Evolutionary conservation across 2,888 invertebrate species (phyloP).

Genomic region (Imbricaverruca yamaguchii): DNA sequence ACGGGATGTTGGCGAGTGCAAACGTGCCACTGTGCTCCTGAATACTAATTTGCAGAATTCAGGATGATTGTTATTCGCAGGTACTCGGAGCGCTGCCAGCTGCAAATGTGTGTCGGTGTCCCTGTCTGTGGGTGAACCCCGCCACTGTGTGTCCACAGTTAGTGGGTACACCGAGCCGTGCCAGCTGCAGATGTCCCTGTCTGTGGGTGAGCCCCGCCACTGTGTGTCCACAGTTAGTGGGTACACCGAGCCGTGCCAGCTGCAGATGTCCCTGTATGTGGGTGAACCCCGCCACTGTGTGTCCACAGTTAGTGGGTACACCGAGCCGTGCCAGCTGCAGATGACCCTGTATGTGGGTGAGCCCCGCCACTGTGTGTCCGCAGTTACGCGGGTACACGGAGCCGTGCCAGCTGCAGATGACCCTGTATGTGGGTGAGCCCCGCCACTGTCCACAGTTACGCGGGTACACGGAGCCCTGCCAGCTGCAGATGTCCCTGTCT

Average conservation of each 20-base stretch:
- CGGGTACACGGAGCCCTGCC: conserved; percentile 78
- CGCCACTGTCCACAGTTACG: conserved; percentile 50
- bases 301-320: too few relatives aligned
- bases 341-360: not conserved
- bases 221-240: too few relatives aligned
- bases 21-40: too few relatives aligned
- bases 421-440: conserved; percentile 25
- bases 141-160: too few relatives aligned
- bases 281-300: conserved; percentile 23
- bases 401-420: conserved; percentile 73
- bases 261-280: not conserved
- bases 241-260: too few relatives aligned
- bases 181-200: conserved; percentile 47
- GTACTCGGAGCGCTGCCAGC: conserved; percentile 72
- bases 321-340: too few relatives aligned
- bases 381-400: conserved; percentile 78
- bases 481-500: conserved; percentile 86
- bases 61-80: too few relatives aligned
- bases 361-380: conserved; percentile 29
- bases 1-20: too few relatives aligned
- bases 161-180: conserved; percentile 76
- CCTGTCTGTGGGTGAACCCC: conserved; percentile 84
- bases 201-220: conserved; percentile 24
- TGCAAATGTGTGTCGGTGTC: conserved; percentile 93
- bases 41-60: too few relatives aligned